phyloP scores from a whole-genome alignment of 2,113 vertebrate genomes.

The Lagopus leucura region DNA sequence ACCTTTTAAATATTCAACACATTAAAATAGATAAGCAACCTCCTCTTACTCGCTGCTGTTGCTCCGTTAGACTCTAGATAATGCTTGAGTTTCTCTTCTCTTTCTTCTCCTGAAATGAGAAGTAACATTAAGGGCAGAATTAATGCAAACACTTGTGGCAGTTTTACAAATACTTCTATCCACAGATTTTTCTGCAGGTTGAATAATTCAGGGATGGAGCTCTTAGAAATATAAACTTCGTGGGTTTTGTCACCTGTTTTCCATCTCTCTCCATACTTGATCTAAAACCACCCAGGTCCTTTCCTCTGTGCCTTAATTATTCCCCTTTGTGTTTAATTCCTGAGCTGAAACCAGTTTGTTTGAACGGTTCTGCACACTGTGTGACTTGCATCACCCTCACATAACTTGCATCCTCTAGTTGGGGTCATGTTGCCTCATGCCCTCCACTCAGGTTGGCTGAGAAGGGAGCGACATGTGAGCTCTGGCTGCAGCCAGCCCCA shows the following conservation, averaged over 20 bases:
- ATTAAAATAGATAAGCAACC: background rate
- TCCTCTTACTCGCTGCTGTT: background rate
- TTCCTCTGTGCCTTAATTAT: background rate
- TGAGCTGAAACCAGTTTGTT: background rate
- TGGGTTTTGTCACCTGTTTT: background rate
- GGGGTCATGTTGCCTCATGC: too few species aligned
- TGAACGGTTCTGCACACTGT: background rate
- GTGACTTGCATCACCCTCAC: background rate
- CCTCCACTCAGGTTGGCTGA: background rate
- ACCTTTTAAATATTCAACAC: background rate
- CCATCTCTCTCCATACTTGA: background rate
- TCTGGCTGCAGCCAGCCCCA: background rate
- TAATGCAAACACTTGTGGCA: background rate
- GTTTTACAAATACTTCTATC: background rate
- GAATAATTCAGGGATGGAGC: background rate
- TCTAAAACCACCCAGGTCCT: background rate
- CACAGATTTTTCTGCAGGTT: background rate
- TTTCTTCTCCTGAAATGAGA: conserved; percentile 58
- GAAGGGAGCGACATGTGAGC: background rate
- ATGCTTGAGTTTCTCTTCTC: background rate
- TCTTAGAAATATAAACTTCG: background rate
- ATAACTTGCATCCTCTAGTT: accelerated
- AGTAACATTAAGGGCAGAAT: background rate
- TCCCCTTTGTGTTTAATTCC: background rate
- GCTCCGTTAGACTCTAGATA: background rate